Base-by-base conservation (phyloP, 2,888 invertebrate species). In the Nymphalis polychloros region DNA sequence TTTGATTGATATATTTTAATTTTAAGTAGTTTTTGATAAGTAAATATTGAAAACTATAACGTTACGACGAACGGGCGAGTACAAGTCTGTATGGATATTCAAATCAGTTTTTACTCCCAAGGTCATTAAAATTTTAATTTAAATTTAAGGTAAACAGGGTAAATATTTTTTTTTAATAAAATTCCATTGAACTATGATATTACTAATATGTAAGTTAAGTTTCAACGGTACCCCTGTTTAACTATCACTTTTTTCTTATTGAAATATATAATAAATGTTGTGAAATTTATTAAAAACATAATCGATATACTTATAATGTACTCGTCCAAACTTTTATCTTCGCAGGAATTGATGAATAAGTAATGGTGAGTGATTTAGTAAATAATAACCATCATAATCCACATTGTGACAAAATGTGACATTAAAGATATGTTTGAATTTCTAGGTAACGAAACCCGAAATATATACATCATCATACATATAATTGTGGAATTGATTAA, bases 1-100 rank as follows among this genome's bases (percentile, higher is more conserved):
- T 87, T 86, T 87, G 88, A 86, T 86, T 85, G 79, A 84, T 74
- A 84, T 84, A 80, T 86, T 83, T 85, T 89, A 77, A 84, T 86
- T 88, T 88, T 80, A 82, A 80, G 92, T 92, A 92, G 92, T 90
- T 92, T 92, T 92, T 92, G 89, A 92, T 92, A 92, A 90, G 89
- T 90, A 87, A 89, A 87, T 85, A 89, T 89, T 87, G 81, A 87
- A 84, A 86, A 84, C 72, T 67, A 75, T 68, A 63, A 64, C 75
- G 83, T 83, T 82, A 84, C 77, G 80, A 77, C 79, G 78, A 80
- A 81, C 84, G 90, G 90, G 86, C 88, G 88, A 87, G 90, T 89
- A 86, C 84, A 71, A 27, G 57, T 62, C 55, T 52, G 35, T 61
- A 31, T 50, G 48, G 3, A 46, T 50, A 20, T 66, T 52, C 7